Evolutionary conservation across 30 jellyfish, hydroid and myxozoan species (phyloP).

Genomic region (Chrysaora quinquecirrha): DNA sequence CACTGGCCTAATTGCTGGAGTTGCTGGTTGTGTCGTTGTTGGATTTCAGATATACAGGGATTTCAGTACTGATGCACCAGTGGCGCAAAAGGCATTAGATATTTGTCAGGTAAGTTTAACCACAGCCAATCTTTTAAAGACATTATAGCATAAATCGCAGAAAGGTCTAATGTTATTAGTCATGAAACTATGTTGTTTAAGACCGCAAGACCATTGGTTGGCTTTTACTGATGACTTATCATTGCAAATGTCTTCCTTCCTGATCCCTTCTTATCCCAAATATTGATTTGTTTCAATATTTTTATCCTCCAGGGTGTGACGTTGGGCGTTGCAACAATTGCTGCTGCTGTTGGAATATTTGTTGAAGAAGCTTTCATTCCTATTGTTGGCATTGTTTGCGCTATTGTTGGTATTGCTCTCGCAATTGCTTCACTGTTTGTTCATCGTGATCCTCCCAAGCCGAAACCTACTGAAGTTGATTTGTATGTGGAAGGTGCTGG

Average conservation of each 20-base stretch:
- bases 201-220: too few relatives aligned
- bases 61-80: constrained; percentile 49
- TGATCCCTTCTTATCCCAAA: neutral
- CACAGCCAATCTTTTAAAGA: neutral
- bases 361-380: constrained; percentile 53
- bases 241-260: too few relatives aligned
- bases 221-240: too few relatives aligned
- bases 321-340: constrained; percentile 50
- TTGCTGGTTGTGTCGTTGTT: constrained; percentile 61
- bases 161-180: neutral
- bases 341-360: constrained; percentile 36
- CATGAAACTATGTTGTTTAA: too few relatives aligned
- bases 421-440: constrained; percentile 54
- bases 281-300: too few relatives aligned
- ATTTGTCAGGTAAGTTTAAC: constrained; percentile 46
- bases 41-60: constrained; percentile 47
- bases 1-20: constrained; percentile 40
- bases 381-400: constrained; percentile 59
- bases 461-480: constrained; percentile 60
- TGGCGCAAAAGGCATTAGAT: constrained; percentile 57
- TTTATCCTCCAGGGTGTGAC: constrained; percentile 43
- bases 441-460: constrained; percentile 67
- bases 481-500: constrained; percentile 43
- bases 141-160: neutral
- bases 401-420: constrained; percentile 42